These are phyloP conservation scores for Pseudomyrmex flavicornis DNA, from an alignment of 1,140 invertebrate species.

Conservation along the genomic window DNA sequence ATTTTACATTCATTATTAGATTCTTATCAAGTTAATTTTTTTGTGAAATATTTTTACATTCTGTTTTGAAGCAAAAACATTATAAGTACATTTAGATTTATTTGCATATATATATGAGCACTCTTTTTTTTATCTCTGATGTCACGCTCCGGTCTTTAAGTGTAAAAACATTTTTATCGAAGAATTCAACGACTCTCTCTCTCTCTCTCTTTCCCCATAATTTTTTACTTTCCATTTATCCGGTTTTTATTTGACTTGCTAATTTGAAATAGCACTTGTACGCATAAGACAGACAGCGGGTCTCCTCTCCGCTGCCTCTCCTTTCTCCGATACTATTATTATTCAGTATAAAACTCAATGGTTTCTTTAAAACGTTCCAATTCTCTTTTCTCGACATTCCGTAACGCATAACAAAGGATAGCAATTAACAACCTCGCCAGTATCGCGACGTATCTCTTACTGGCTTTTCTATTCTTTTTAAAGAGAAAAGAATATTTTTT, in stretches of 20 bases:
- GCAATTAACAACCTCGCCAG: constrained; percentile 27
- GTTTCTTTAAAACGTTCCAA: constrained; percentile 24
- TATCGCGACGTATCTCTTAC: constrained; percentile 1
- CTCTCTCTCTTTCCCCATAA: neutral
- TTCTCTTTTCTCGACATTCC: constrained; percentile 46
- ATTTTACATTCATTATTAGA: neutral
- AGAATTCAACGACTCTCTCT: neutral
- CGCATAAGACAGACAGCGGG: constrained; percentile 23
- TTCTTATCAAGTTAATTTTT: neutral
- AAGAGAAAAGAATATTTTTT: neutral
- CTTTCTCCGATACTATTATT: constrained; percentile 40
- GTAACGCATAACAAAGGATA: constrained; percentile 34
- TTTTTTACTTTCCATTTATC: constrained; percentile 31
- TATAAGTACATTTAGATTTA: neutral
- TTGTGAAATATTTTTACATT: neutral
- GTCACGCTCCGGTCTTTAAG: neutral
- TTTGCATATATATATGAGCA: neutral
- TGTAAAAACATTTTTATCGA: neutral
- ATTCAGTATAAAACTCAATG: constrained; percentile 59
- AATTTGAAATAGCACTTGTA: constrained; percentile 51
- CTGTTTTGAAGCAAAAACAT: neutral
- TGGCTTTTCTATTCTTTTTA: neutral
- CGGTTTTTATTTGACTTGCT: constrained; percentile 58
- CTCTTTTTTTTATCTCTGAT: neutral
- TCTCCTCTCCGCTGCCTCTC: neutral